Conservation (phyloP, 1,140 invertebrate genomes). For the Lycorma delicatula region DNA sequence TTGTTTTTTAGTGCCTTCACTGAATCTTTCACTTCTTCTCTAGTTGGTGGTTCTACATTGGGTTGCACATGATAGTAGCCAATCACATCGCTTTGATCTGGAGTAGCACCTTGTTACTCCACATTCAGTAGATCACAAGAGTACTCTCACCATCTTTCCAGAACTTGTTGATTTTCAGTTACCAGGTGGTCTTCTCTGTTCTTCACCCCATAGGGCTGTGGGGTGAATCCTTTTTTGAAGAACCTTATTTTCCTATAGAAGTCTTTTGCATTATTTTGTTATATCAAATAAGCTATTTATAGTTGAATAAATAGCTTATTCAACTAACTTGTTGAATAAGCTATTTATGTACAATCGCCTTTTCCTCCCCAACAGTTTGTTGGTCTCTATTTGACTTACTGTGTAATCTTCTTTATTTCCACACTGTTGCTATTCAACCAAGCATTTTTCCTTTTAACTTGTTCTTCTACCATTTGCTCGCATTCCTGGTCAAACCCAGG, state of each 20-base stretch:
- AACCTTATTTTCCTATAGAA: neutral
- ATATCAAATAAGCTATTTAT: no score
- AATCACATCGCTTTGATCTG: neutral
- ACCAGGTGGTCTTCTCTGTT: no score
- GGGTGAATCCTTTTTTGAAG: neutral
- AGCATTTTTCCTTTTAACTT: no score
- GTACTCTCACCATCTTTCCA: slow-evolving; percentile 1
- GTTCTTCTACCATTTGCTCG: no score
- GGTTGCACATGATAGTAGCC: neutral
- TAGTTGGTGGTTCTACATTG: neutral
- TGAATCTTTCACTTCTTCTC: neutral
- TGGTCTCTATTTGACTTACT: neutral
- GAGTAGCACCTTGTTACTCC: neutral
- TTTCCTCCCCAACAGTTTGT: neutral
- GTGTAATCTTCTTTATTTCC: neutral
- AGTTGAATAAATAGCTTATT: no score
- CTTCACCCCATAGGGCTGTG: neutral
- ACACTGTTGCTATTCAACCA: neutral
- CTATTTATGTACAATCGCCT: neutral
- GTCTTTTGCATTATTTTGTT: neutral
- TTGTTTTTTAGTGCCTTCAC: no score
- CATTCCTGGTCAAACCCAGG: no score
- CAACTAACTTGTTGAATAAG: neutral
- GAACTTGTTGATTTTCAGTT: neutral
- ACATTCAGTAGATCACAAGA: neutral